These are phyloP conservation scores for Noctua fimbriata DNA, from an alignment of 2,888 invertebrate species.

Conservation along the genomic window DNA sequence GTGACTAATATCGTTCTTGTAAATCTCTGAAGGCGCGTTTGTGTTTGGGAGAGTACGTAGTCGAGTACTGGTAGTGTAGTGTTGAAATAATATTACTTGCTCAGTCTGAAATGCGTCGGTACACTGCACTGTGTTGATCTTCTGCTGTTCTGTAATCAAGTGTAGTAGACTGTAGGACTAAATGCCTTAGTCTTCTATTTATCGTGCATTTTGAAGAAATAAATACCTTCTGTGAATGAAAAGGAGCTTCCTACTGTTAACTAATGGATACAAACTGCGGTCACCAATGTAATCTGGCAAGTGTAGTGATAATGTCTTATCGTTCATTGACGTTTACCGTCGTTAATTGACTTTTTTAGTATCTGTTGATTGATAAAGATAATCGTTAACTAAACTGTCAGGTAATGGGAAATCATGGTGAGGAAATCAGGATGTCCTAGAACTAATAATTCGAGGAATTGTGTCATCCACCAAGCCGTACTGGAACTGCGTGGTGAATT, in stretches of 20 bases:
- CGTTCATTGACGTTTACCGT: not conserved
- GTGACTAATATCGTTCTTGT: constrained; percentile 45
- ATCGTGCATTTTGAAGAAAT: not conserved
- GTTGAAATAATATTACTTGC: too few species aligned
- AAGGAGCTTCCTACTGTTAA: not conserved
- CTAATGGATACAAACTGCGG: not conserved
- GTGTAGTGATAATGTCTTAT: not conserved
- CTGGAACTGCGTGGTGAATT: not conserved
- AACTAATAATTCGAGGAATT: not conserved
- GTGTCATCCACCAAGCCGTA: not conserved
- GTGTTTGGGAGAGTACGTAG: constrained; percentile 11
- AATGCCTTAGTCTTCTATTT: not conserved
- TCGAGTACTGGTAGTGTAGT: constrained; percentile 7
- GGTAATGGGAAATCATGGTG: not conserved
- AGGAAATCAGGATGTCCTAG: not conserved
- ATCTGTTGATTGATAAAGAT: not conserved
- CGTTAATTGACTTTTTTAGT: not conserved
- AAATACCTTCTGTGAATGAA: not conserved
- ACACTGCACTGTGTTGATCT: not conserved
- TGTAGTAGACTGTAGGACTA: not conserved
- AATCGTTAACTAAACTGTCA: not conserved
- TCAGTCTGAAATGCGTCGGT: not conserved
- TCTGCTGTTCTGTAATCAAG: not conserved
- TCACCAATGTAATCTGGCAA: too few species aligned
- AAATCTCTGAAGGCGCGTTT: constrained; percentile 33